Evolutionary conservation across 2,797 vertebrate species (phyloP), one percentile per base, ranked within the genome.

Genomic region (Xenentodon cancila): DNA sequence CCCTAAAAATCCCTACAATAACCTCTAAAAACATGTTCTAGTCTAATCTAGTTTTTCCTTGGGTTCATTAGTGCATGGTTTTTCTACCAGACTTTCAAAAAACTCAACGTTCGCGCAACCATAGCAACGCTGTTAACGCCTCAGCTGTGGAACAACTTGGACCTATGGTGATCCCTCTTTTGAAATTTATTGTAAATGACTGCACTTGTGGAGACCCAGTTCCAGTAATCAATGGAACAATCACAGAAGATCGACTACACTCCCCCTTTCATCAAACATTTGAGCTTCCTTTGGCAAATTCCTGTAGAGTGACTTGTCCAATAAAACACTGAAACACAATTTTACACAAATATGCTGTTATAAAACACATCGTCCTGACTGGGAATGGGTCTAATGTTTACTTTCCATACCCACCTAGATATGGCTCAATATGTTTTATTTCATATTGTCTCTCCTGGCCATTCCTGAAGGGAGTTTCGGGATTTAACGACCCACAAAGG

Each of bases 161-260:
- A 68, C 70, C 53, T 65, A 59, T 47, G n/a, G 0, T 60, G 57
- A 73, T 71, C 53, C 20, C 18, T 70, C 46, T 15, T 34, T 43
- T 21, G 0, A 45, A n/a, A 6, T 21, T 57, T 71, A 69, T 30
- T 42, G 51, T 37, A 45, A 77, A n/a, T 61, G 48, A 65, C 62
- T 64, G 69, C 71, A 60, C 55, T 43, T 32, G 22, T 63, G 25
- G 21, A 53, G 53, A 72, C 50, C 13, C 53, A 54, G 11, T 85
- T 88, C 86, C 87, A 87, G 84, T 81, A 85, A 89, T 86, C 75
- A 49, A 59, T 79, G 52, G 79, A 84, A 63, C 5, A 44, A 58
- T 50, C 62, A 72, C 37, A 54, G 50, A 64, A n/a, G 32, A 40
- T 55, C 40, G 0, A 30, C 43, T 1, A 27, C 40, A 16, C 13